Conservation (phyloP, 2,888 invertebrate species). For the Lasioglossum figueresi region DNA sequence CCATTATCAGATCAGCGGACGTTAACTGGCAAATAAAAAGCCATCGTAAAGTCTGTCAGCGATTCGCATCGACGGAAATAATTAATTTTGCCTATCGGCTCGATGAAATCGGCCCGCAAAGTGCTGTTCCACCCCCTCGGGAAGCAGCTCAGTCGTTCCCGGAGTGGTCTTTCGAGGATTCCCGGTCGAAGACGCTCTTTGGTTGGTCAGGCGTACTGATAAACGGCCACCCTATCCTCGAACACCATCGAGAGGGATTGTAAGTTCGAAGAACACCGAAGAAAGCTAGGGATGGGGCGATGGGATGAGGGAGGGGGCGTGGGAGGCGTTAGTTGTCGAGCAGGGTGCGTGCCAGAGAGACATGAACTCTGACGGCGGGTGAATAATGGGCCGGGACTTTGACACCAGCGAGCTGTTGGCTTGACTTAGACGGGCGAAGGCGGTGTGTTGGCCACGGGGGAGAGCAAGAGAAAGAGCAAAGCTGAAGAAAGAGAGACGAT, state of each 20-base stretch:
- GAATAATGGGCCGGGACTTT: conserved; percentile 78
- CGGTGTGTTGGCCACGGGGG: conserved; percentile 27
- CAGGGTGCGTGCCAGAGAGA: conserved; percentile 76
- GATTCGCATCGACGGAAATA: conserved; percentile 46
- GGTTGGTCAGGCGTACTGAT: conserved; percentile 44
- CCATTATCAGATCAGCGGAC: conserved; percentile 14
- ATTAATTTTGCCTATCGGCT: conserved; percentile 43
- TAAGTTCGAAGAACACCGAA: conserved; percentile 30
- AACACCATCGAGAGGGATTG: conserved; percentile 36
- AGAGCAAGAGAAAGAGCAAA: conserved; percentile 18
- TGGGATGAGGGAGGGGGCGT: not conserved
- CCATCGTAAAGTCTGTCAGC: conserved; percentile 37
- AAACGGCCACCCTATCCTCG: conserved; percentile 57
- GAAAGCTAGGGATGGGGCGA: not conserved
- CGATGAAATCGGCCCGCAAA: conserved; percentile 36
- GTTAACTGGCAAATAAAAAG: conserved; percentile 27
- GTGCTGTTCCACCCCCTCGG: conserved; percentile 7
- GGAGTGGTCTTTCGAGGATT: conserved; percentile 7
- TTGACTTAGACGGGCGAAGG: conserved; percentile 39
- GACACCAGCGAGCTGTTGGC: conserved; percentile 73
- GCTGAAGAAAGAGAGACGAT: not conserved
- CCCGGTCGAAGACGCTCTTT: conserved; percentile 33
- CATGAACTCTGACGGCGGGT: conserved; percentile 76
- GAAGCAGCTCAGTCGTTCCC: conserved; percentile 4
- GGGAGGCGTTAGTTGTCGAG: conserved; percentile 48